Conservation (phyloP, 2,888 invertebrate genomes). For the Chrysina gloriosa region DNA sequence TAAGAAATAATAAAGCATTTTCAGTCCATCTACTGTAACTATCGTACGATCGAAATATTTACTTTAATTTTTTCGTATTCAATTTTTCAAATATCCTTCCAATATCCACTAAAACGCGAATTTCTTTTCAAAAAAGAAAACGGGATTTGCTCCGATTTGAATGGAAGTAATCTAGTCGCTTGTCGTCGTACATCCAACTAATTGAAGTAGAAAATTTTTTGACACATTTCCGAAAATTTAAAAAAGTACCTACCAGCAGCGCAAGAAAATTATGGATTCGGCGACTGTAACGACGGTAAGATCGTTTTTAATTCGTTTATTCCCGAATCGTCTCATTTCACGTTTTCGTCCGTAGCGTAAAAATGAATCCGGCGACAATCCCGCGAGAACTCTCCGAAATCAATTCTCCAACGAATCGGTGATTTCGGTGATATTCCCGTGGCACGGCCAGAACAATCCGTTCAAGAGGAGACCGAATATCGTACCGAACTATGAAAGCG, state of each 20-base stretch:
- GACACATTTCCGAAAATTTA: conserved; percentile 22
- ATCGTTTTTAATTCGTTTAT: neutral
- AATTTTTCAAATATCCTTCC: too few relatives aligned
- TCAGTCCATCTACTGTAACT: too few relatives aligned
- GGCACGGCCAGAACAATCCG: conserved; percentile 33
- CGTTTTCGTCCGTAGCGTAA: neutral
- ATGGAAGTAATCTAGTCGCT: too few relatives aligned
- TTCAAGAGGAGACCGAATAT: conserved; percentile 34
- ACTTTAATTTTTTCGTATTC: too few relatives aligned
- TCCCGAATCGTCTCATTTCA: neutral
- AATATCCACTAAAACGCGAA: too few relatives aligned
- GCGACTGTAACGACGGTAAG: conserved; percentile 7
- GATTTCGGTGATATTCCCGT: conserved; percentile 47
- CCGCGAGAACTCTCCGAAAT: conserved; percentile 8
- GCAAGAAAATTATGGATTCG: conserved; percentile 14
- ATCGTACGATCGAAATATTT: too few relatives aligned
- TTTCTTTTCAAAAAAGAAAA: too few relatives aligned
- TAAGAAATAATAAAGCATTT: too few relatives aligned
- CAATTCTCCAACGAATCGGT: conserved; percentile 45
- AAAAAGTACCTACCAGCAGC: neutral
- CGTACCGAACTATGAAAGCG: conserved; percentile 41
- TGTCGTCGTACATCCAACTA: too few relatives aligned
- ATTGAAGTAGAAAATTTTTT: too few relatives aligned
- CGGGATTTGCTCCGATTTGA: too few relatives aligned
- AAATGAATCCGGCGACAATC: neutral